Conservation (phyloP, 2,113 vertebrate genomes). For the Hyaena hyaena region DNA sequence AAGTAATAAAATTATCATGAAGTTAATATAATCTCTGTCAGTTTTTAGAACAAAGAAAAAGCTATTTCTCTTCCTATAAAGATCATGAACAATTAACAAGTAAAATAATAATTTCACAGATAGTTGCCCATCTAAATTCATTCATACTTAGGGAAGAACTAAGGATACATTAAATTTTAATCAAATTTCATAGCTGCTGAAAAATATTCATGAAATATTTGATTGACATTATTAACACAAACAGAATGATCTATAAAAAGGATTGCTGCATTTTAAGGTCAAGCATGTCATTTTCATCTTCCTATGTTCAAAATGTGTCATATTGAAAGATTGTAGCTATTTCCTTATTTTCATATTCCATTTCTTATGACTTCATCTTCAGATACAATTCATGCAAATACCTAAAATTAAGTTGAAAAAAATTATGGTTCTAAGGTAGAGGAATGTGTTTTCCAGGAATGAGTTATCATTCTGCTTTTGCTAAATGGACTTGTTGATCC, state of each 20-base stretch:
- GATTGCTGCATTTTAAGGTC: conserved; percentile 81
- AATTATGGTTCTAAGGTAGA: conserved; percentile 13
- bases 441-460: neutral
- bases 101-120: conserved; percentile 82
- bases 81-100: conserved; percentile 83
- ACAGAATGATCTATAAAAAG: conserved; percentile 78
- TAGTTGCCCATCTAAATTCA: conserved; percentile 75
- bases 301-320: conserved; percentile 71
- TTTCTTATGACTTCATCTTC: conserved; percentile 68
- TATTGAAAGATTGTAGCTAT: conserved; percentile 45
- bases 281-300: conserved; percentile 74
- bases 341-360: conserved; percentile 54
- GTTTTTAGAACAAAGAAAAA: conserved; percentile 75
- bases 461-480: conserved; percentile 14
- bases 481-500: neutral
- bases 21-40: conserved; percentile 59
- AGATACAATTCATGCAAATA: conserved; percentile 6
- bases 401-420: conserved; percentile 47
- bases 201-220: conserved; percentile 79
- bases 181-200: conserved; percentile 83
- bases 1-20: conserved; percentile 48
- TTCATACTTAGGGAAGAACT: conserved; percentile 72
- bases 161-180: conserved; percentile 83
- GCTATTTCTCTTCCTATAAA: conserved; percentile 71
- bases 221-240: conserved; percentile 82